Percentiles rank a stretch among this genome's conserved stretches.
Evolutionary conservation across 2,888 invertebrate species (phyloP).

Genomic region (Patella pellucida): DNA sequence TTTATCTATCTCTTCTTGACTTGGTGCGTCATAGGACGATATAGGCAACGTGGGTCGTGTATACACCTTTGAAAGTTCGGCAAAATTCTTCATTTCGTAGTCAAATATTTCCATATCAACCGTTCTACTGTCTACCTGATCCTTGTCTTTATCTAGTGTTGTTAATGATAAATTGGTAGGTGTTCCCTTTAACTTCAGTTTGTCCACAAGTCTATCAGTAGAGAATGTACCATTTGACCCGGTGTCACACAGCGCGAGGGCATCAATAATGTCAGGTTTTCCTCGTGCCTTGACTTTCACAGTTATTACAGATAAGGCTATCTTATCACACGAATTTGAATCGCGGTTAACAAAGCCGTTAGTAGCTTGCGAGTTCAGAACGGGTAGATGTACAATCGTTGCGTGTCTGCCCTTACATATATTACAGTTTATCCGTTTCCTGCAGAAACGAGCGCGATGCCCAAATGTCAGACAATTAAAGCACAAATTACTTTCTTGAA

Average conservation of each 20-base stretch:
- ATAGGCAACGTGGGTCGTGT: background rate
- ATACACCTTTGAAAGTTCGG: background rate
- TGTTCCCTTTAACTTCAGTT: no score
- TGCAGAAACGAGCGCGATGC: background rate
- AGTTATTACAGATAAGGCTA: background rate
- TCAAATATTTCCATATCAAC: background rate
- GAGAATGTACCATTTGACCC: no score
- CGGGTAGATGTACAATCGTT: background rate
- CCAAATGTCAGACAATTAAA: background rate
- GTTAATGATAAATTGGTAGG: background rate
- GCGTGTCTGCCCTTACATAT: constrained; percentile 1
- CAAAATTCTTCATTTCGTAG: background rate
- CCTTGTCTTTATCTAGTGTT: background rate
- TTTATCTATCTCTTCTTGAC: constrained; percentile 4
- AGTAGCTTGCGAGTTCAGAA: background rate
- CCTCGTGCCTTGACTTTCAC: no score
- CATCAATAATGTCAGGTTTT: no score
- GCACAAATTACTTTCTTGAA: background rate
- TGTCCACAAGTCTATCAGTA: no score
- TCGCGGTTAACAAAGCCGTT: background rate
- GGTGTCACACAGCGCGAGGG: no score
- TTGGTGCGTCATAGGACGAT: background rate
- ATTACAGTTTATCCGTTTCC: background rate
- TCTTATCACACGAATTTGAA: background rate
- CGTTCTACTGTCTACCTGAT: background rate